A percentile compares a stretch with the other conserved stretches of the same genome.
Conservation (phyloP, 2,888 invertebrate genomes). For the Cryptophagus acutangulus region DNA sequence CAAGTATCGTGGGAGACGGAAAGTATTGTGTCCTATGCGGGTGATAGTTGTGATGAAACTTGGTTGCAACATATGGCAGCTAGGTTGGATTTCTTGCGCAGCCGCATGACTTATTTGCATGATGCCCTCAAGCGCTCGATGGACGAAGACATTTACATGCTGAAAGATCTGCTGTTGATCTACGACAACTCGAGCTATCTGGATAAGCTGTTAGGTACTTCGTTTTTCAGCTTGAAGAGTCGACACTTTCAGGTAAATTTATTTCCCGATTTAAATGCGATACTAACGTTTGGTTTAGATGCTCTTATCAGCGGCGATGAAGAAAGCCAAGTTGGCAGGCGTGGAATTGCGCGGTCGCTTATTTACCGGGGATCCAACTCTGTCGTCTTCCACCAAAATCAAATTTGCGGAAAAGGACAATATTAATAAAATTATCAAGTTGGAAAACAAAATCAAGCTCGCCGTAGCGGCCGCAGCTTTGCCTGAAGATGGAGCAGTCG, state of each 20-base stretch:
- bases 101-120: constrained; percentile 53
- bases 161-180: constrained; percentile 71
- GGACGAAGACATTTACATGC: too few species aligned
- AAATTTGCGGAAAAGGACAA: constrained; percentile 45
- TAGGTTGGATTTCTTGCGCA: constrained; percentile 50
- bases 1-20: constrained; percentile 76
- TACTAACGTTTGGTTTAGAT: constrained; percentile 48
- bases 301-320: constrained; percentile 68
- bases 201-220: constrained; percentile 79
- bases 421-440: constrained; percentile 44
- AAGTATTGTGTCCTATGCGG: constrained; percentile 55
- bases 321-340: constrained; percentile 67
- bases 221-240: constrained; percentile 61
- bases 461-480: not conserved
- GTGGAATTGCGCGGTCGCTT: constrained; percentile 58
- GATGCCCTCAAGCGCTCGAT: constrained; percentile 66
- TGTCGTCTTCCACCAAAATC: constrained; percentile 33
- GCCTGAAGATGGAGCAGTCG: too few species aligned
- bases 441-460: constrained; percentile 44
- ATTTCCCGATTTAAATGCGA: constrained; percentile 4
- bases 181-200: constrained; percentile 84
- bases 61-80: constrained; percentile 61
- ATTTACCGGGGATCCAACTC: constrained; percentile 37
- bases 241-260: constrained; percentile 63
- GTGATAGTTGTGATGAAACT: constrained; percentile 50